A percentile compares a stretch with the other conserved stretches of the same genome.
These are phyloP conservation scores for Hydractinia echinata DNA, from an alignment of 30 jellyfish, hydroid and myxozoan species.

Conservation along the genomic window DNA sequence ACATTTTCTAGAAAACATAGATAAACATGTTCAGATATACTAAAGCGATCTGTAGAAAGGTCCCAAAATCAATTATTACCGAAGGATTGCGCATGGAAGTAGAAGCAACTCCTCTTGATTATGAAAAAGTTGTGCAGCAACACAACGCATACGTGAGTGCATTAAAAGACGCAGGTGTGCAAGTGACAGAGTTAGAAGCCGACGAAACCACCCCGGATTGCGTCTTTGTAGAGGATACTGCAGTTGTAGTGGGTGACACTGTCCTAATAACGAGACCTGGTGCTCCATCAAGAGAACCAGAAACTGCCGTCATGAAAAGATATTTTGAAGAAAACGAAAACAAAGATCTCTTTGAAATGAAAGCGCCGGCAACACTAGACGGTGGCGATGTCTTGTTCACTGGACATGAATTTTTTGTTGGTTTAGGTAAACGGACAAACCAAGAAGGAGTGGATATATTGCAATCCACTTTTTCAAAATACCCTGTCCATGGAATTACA, in stretches of 20 bases:
- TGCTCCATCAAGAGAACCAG: slow-evolving; percentile 25
- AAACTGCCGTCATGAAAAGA: background rate
- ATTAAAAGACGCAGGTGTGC: slow-evolving; percentile 44
- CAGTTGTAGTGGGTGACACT: slow-evolving; percentile 55
- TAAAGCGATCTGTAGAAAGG: slow-evolving; percentile 66
- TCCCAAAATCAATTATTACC: slow-evolving; percentile 61
- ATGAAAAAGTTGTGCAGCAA: slow-evolving; percentile 44
- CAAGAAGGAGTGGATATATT: slow-evolving; percentile 45
- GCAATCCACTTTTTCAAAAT: slow-evolving; percentile 42
- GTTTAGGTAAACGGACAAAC: slow-evolving; percentile 63
- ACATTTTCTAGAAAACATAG: background rate
- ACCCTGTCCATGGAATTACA: slow-evolving; percentile 62
- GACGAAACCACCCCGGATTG: slow-evolving; percentile 91
- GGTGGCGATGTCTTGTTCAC: slow-evolving; percentile 97
- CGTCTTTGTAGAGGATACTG: slow-evolving; percentile 92
- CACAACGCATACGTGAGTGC: slow-evolving; percentile 39
- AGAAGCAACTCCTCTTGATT: slow-evolving; percentile 35
- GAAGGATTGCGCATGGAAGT: slow-evolving; percentile 62
- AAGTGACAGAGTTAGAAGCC: slow-evolving; percentile 60
- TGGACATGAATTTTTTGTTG: slow-evolving; percentile 85
- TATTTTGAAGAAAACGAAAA: slow-evolving; percentile 15
- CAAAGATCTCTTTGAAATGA: slow-evolving; percentile 39
- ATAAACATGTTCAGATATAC: slow-evolving; percentile 25
- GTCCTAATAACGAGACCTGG: slow-evolving; percentile 82
- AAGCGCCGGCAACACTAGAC: slow-evolving; percentile 71